A percentile compares a stretch with the other conserved stretches of the same genome.
Conservation (phyloP, 2,888 invertebrate species). For the Pseudococcus viburni region DNA sequence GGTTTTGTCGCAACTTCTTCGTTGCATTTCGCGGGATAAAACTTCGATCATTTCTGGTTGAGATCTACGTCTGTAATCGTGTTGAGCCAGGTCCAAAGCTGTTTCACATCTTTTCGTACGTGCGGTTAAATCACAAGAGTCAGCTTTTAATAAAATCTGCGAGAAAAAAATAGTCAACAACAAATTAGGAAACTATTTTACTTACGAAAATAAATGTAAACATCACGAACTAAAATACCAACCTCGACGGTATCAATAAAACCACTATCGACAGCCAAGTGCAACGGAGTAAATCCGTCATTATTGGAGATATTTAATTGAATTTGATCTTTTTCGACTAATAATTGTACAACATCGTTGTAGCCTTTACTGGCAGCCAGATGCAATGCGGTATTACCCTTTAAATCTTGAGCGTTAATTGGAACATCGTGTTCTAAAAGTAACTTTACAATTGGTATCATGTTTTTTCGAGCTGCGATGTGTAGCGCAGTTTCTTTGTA, state of each 20-base stretch:
- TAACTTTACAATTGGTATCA: conserved; percentile 70
- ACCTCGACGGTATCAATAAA: conserved; percentile 71
- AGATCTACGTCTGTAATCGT: conserved; percentile 69
- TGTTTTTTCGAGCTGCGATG: conserved; percentile 71
- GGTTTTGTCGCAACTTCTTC: conserved; percentile 63
- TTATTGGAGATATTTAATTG: conserved; percentile 71
- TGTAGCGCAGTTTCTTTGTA: conserved; percentile 72
- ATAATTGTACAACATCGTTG: conserved; percentile 70
- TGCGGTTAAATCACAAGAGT: conserved; percentile 68
- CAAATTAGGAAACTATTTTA: too few relatives aligned
- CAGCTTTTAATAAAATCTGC: conserved; percentile 69
- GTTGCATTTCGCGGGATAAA: conserved; percentile 59
- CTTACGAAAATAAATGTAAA: too few relatives aligned
- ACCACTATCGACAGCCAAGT: conserved; percentile 72
- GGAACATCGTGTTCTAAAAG: conserved; percentile 70
- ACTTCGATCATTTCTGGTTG: conserved; percentile 69
- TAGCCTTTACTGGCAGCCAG: conserved; percentile 72
- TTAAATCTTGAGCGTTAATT: conserved; percentile 70
- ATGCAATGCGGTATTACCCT: conserved; percentile 72
- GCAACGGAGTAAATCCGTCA: conserved; percentile 71
- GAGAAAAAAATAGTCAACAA: conserved; percentile 45
- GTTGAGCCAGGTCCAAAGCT: conserved; percentile 69
- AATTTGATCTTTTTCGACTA: conserved; percentile 71
- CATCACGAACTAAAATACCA: neutral
- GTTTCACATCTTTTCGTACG: conserved; percentile 67